phyloP scores from a whole-genome alignment of 2,888 invertebrate species.

The Phaedon cochleariae region DNA sequence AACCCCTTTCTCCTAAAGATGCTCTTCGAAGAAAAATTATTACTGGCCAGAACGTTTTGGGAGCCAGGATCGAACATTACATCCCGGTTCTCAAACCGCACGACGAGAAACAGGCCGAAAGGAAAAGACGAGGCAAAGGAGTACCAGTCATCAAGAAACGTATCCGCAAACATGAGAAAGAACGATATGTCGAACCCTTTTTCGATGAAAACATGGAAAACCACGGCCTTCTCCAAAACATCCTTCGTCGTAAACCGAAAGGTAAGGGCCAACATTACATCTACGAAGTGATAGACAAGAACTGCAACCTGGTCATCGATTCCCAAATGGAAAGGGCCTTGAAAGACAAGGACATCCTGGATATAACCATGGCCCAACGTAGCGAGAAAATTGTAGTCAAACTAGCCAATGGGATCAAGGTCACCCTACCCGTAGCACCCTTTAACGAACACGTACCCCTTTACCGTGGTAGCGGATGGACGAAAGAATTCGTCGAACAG shows the following conservation, averaged over 20 bases:
- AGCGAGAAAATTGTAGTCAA: slow-evolving; percentile 77
- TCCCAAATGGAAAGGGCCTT: slow-evolving; percentile 78
- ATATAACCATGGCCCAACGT: slow-evolving; percentile 78
- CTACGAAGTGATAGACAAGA: slow-evolving; percentile 76
- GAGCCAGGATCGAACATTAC: slow-evolving; percentile 70
- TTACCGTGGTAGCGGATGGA: slow-evolving; percentile 59
- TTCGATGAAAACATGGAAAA: slow-evolving; percentile 58
- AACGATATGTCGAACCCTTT: slow-evolving; percentile 56
- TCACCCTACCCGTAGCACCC: slow-evolving; percentile 69
- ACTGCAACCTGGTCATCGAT: slow-evolving; percentile 76
- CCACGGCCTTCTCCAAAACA: slow-evolving; percentile 47
- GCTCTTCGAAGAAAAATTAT: slow-evolving; percentile 82
- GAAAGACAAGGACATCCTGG: slow-evolving; percentile 77
- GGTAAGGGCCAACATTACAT: slow-evolving; percentile 68
- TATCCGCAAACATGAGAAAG: slow-evolving; percentile 50
- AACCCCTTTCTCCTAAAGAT: slow-evolving; percentile 82
- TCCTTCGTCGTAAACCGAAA: slow-evolving; percentile 69
- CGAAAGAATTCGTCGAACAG: slow-evolving; percentile 64
- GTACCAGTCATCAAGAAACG: slow-evolving; percentile 58
- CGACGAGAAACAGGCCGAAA: slow-evolving; percentile 53
- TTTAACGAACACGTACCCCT: slow-evolving; percentile 51
- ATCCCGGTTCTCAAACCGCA: slow-evolving; percentile 74
- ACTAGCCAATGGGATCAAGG: slow-evolving; percentile 73
- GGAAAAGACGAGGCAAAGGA: slow-evolving; percentile 55
- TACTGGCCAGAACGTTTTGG: slow-evolving; percentile 76